phyloP scores from a whole-genome alignment of 37 sponge, comb jelly and placozoan genomes.

The Cladorhizidae sp. region DNA sequence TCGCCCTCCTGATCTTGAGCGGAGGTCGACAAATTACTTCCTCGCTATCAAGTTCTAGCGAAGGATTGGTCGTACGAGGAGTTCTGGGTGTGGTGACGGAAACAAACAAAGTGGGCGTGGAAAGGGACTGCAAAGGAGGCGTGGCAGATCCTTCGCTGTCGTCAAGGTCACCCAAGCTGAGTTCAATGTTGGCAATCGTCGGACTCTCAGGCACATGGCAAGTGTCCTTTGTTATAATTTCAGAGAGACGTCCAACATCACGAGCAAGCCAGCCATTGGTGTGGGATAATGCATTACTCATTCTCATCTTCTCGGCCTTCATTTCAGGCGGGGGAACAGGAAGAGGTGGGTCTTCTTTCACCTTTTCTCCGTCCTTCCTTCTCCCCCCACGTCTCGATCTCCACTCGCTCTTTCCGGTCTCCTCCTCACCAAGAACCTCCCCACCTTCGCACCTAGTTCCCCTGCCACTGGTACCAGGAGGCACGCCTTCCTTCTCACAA shows the following conservation, averaged over 20 bases:
- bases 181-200: background rate
- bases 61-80: too few species aligned
- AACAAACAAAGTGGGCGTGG: background rate
- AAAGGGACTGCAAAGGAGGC: background rate
- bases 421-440: too few species aligned
- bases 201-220: conserved; percentile 1
- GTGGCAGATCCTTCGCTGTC: background rate
- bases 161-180: background rate
- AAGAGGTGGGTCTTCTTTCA: too few species aligned
- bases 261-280: background rate
- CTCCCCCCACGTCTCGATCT: too few species aligned
- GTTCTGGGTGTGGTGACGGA: background rate
- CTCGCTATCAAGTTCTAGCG: too few species aligned
- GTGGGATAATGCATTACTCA: background rate
- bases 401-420: too few species aligned
- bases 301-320: too few species aligned
- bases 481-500: background rate
- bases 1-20: too few species aligned
- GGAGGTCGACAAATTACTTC: too few species aligned
- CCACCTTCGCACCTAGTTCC: background rate
- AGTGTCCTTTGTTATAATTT: too few species aligned
- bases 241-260: background rate
- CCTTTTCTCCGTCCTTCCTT: too few species aligned
- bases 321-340: too few species aligned
- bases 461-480: background rate